Percentiles rank a stretch among this genome's conserved stretches.
Conservation (phyloP, 2,888 invertebrate species). For the Tenthredo notha region DNA sequence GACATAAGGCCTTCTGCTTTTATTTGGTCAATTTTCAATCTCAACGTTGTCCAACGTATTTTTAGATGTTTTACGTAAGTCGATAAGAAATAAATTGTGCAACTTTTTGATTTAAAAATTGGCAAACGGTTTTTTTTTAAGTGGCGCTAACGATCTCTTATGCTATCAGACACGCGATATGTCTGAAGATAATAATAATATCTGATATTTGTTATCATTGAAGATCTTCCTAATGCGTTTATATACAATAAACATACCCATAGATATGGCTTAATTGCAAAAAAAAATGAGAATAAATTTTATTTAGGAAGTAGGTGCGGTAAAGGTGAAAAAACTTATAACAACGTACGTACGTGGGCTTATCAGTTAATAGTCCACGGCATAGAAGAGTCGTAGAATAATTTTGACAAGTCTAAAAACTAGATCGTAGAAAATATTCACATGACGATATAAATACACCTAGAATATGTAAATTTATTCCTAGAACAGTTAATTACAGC, state of each 20-base stretch:
- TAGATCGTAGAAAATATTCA: slow-evolving; percentile 23
- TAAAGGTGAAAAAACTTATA: neutral
- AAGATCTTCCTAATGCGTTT: neutral
- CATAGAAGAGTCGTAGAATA: slow-evolving; percentile 14
- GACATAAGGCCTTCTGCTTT: too few relatives aligned
- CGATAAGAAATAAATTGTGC: too few relatives aligned
- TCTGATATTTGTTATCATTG: neutral
- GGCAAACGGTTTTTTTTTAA: too few relatives aligned
- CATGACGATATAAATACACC: neutral
- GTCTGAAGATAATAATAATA: too few relatives aligned
- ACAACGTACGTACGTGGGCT: slow-evolving; percentile 6
- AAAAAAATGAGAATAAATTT: neutral
- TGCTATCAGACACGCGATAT: too few relatives aligned
- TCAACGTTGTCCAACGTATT: too few relatives aligned
- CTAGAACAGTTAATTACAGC: slow-evolving; percentile 53
- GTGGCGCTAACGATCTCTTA: too few relatives aligned
- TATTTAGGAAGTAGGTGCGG: neutral
- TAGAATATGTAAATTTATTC: slow-evolving; percentile 47
- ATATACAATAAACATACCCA: neutral
- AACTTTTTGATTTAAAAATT: too few relatives aligned
- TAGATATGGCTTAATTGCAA: neutral
- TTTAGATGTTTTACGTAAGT: too few relatives aligned
- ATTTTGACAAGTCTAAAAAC: slow-evolving; percentile 33
- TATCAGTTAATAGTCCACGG: neutral
- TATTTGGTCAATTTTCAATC: too few relatives aligned